phyloP scores from a whole-genome alignment of 2,797 vertebrate species.

The Ceryle rudis region DNA sequence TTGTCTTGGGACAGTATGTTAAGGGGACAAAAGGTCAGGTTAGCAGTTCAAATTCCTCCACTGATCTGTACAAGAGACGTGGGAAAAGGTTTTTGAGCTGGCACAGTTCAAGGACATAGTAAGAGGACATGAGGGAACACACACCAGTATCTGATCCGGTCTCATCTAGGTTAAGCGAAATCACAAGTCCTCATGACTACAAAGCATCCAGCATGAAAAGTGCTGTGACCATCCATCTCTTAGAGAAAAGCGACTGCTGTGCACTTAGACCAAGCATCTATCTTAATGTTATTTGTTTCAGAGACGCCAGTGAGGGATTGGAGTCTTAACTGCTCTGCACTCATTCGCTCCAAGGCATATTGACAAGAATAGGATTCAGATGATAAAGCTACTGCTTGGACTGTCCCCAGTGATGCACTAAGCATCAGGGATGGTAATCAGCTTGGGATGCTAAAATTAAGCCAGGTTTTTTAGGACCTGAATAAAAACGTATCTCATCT shows the following conservation, averaged over 20 bases:
- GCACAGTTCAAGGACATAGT: not conserved
- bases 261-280: not conserved
- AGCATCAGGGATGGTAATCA: not conserved
- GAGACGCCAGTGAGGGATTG: not conserved
- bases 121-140: not conserved
- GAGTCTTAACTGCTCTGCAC: not conserved
- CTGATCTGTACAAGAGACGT: not conserved
- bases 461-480: not conserved
- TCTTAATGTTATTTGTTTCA: not conserved
- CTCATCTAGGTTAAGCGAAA: not conserved
- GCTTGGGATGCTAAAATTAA: not conserved
- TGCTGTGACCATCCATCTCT: not conserved
- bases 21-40: conserved; percentile 73
- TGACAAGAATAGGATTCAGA: not conserved
- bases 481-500: not conserved
- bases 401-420: not conserved
- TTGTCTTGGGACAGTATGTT: conserved; percentile 65
- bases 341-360: not conserved
- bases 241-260: not conserved
- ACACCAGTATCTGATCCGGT: not conserved
- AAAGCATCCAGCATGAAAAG: not conserved
- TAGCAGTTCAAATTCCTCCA: conserved; percentile 53
- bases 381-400: not conserved
- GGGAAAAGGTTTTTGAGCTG: not conserved
- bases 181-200: not conserved